Percentiles rank a stretch among this genome's conserved stretches.
Evolutionary conservation across 2,888 invertebrate species (phyloP).

Genomic region (Aporophyla nigra): DNA sequence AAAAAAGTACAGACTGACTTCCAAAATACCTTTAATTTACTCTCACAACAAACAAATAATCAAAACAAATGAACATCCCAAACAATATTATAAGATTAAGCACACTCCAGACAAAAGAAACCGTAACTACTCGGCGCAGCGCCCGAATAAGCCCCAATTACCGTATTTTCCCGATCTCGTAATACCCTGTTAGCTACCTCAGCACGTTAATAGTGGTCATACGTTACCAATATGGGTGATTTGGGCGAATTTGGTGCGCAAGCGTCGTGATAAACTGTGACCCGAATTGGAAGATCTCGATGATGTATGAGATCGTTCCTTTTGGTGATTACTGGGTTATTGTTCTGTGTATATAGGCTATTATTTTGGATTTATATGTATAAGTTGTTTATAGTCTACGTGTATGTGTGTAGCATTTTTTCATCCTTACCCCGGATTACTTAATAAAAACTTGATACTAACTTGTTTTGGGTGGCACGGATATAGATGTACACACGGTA

Average conservation of each 20-base stretch:
- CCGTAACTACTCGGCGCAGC: constrained; percentile 27
- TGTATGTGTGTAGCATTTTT: background rate
- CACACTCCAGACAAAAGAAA: constrained; percentile 54
- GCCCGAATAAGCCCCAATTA: constrained; percentile 62
- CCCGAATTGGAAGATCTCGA: constrained; percentile 49
- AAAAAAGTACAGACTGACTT: too few species aligned
- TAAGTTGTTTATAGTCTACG: background rate
- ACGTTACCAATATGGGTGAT: constrained; percentile 67
- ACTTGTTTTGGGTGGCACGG: too few species aligned
- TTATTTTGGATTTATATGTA: background rate
- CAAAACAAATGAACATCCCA: constrained; percentile 40
- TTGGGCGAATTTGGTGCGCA: constrained; percentile 53
- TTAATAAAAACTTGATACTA: too few species aligned
- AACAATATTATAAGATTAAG: constrained; percentile 44
- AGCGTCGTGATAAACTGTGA: constrained; percentile 63
- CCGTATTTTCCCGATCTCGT: constrained; percentile 58
- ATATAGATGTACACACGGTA: too few species aligned
- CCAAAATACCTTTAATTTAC: background rate
- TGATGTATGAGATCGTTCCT: constrained; percentile 40
- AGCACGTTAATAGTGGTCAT: constrained; percentile 59
- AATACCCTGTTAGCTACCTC: constrained; percentile 61
- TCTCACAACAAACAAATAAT: background rate
- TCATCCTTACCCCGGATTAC: background rate
- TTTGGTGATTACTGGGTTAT: constrained; percentile 21
- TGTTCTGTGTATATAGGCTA: background rate